A percentile compares a stretch with the other conserved stretches of the same genome.
These are phyloP conservation scores for Steinernema carpocapsae DNA, from an alignment of 2,888 invertebrate genomes.

Conservation along the genomic window DNA sequence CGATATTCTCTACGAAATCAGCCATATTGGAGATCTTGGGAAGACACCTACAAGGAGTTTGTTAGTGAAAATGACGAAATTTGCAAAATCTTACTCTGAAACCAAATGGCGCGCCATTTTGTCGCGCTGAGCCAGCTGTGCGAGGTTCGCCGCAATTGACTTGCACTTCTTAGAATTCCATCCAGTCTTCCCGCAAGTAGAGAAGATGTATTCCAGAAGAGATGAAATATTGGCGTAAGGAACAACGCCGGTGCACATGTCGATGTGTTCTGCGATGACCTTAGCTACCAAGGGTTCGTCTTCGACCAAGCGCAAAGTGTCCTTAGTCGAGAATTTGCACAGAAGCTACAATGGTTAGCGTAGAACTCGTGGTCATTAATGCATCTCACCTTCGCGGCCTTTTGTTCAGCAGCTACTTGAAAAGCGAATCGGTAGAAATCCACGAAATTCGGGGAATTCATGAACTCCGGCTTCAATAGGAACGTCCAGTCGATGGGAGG, in stretches of 20 bases:
- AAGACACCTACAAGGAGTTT: neutral
- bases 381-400: neutral
- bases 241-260: neutral
- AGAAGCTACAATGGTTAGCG: neutral
- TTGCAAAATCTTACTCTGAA: neutral
- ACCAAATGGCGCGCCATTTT: neutral
- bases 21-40: neutral
- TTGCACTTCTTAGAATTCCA: neutral
- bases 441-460: neutral
- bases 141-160: neutral
- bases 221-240: neutral
- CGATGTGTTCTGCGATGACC: neutral
- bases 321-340: neutral
- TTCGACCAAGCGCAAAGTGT: neutral
- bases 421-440: neutral
- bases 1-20: neutral
- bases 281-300: neutral
- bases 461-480: neutral
- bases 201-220: neutral
- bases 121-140: neutral
- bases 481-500: conserved; percentile 9
- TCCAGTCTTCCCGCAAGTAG: neutral
- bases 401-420: neutral
- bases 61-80: neutral
- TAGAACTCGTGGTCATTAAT: neutral